Evolutionary conservation across 2,888 invertebrate genomes (phyloP), one percentile per base, ranked within the genome.

Genomic region (Oscheius sp.): DNA sequence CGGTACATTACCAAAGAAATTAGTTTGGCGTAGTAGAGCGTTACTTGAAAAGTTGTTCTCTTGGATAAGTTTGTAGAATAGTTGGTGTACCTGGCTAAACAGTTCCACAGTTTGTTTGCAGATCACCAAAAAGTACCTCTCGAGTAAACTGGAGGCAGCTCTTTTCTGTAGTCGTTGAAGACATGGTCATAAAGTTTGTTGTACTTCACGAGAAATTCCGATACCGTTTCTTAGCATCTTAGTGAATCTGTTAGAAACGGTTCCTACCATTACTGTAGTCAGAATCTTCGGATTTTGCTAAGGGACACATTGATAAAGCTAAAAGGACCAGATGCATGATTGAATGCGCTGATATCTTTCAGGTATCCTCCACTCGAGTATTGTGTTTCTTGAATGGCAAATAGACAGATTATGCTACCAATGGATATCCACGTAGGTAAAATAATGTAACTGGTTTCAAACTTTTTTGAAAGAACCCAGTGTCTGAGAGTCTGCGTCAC

Each of bases 131-230:
- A 62, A 62, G 13, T 5, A 48, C 63, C 63, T 63, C 63, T 13
- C 1, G 63, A 63, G 29, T 63, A 63, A 29, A 63, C 63, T n/a
- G 63, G 63, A 13, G 63, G 63, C 2, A 63, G 48, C n/a, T 63
- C 63, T 21, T 63, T 63, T 48, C 63, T 63, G 42, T 63, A 63
- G 32, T 42, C 48, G 29, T 32, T 63, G 29, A 63, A 63, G 13
- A 63, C 48, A 47, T 63, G 47, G 48, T 63, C 63, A 63, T 63
- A 63, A n/a, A 63, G 47, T 2, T 47, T 42, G 10, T 42, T 63
- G 21, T 63, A 63, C 29, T 63, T 63, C 2, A 47, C 63, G 2
- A 63, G 47, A 21, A 63, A 63, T 29, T 63, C 63, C n/a, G 63
- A 63, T 5, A 63, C 42, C 5, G 63, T 63, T 47, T 63, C 63